A percentile compares a stretch with the other conserved stretches of the same genome.
phyloP scores from a whole-genome alignment of 2,113 vertebrate species.

The Malurus cyaneus region DNA sequence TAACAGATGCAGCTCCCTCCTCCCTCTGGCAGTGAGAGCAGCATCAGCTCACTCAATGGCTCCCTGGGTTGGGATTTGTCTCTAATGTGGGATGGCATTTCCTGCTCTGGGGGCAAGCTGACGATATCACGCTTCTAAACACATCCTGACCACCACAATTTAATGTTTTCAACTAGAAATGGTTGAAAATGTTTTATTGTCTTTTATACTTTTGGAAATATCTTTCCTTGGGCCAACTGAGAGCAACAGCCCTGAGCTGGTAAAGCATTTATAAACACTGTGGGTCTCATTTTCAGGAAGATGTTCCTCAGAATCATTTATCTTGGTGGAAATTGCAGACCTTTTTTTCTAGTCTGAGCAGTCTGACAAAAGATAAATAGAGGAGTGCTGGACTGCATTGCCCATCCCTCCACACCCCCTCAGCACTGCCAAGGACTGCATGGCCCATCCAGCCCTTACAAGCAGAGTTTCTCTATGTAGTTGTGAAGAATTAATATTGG shows the following conservation, averaged over 20 bases:
- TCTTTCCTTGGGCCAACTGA: not conserved
- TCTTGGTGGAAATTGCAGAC: slow-evolving; percentile 6
- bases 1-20: not conserved
- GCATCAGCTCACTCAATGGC: not conserved
- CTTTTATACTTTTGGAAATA: not conserved
- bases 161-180: not conserved
- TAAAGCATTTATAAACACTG: not conserved
- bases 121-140: not conserved
- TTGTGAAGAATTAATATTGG: not conserved
- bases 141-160: not conserved
- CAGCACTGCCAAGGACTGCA: not conserved
- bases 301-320: not conserved
- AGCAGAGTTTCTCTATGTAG: not conserved
- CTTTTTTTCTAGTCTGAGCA: slow-evolving; percentile 19
- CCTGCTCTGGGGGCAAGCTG: not conserved
- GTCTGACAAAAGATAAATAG: slow-evolving; percentile 12
- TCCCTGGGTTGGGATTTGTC: not conserved
- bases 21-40: not conserved
- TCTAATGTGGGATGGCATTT: not conserved
- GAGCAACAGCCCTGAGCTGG: not conserved
- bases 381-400: not conserved
- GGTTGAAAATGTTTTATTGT: not conserved
- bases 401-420: not conserved
- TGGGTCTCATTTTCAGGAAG: not conserved
- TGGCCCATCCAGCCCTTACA: not conserved